Evolutionary conservation across 2,888 invertebrate species (phyloP), one percentile per base, ranked within the genome.

Genomic region (Catocala fraxini): DNA sequence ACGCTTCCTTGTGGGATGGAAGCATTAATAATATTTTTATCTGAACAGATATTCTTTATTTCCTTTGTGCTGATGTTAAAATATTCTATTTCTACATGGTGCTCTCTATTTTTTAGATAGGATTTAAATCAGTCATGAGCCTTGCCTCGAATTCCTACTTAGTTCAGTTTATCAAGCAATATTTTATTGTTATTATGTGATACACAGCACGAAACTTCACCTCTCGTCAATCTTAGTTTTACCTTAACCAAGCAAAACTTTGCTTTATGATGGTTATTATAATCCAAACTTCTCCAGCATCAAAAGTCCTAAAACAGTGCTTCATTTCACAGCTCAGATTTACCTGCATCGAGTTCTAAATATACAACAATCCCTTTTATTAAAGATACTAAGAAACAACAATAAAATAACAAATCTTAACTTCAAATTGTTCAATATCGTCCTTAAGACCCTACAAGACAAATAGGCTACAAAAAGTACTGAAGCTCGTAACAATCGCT

Each of bases 391-490:
- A 69, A 73, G 15, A 65, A 69, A 73, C 54, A 67, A 62, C 70
- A 61, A 71, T 77, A 73, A 77, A 69, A 49, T 33, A 68, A 77
- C 73, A 70, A 65, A 68, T 71, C 56, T 58, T 51, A 70, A 77
- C 52, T 73, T 65, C 51, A 65, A 77, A 77, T 77, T 73, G 68
- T 66, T 65, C 73, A 56, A 73, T 75, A 70, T 64, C 56, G 64
- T 71, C 72, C 77, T 68, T 71, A 77, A 79, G 80, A 70, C 68
- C 69, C 70, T 65, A 68, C 66, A 65, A 80, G 75, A 80, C 70
- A 81, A 80, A 84, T 82, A 67, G 65, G 13, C 46, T 59, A 73
- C 71, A 68, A 75, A 78, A 81, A 75, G 75, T 74, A 70, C 68
- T 61, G 56, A 51, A 67, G 74, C 71, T 72, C 65, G 69, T 66